phyloP scores from a whole-genome alignment of 2,888 invertebrate species.

The Gryllus longicercus region DNA sequence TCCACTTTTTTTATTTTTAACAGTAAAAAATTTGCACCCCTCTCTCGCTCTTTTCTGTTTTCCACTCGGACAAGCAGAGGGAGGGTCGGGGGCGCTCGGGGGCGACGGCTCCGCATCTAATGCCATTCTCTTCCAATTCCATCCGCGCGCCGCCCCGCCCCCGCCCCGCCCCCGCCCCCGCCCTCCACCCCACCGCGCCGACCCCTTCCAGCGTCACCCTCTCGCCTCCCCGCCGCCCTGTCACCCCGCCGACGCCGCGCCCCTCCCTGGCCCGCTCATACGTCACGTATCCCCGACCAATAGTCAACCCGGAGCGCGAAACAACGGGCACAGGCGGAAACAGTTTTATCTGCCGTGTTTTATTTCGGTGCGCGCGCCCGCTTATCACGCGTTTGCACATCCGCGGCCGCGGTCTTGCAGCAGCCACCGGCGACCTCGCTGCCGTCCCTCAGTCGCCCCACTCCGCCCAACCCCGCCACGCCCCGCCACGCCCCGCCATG shows the following conservation, averaged over 20 bases:
- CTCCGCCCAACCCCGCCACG: neutral
- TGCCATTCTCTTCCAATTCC: conserved; percentile 35
- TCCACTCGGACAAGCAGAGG: conserved; percentile 24
- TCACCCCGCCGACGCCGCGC: conserved; percentile 26
- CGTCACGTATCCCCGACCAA: conserved; percentile 34
- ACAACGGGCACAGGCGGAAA: conserved; percentile 19
- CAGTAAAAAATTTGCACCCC: conserved; percentile 24
- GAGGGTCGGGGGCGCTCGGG: conserved; percentile 21
- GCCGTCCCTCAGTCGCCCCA: neutral
- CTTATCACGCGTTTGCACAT: conserved; percentile 17
- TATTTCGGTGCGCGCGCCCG: neutral
- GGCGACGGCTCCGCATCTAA: conserved; percentile 31
- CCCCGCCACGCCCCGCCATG: neutral
- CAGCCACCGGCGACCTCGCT: neutral
- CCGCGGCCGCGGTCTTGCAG: neutral
- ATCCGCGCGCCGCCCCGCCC: conserved; percentile 27
- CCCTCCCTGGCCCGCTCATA: conserved; percentile 25
- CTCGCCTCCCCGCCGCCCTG: neutral
- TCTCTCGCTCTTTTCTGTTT: conserved; percentile 21
- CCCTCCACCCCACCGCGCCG: neutral
- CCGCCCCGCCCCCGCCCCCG: conserved; percentile 20
- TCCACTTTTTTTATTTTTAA: conserved; percentile 20
- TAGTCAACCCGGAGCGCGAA: conserved; percentile 28
- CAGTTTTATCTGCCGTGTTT: conserved; percentile 17
- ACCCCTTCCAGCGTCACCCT: conserved; percentile 18